phyloP scores from a whole-genome alignment of 2,113 vertebrate genomes.

The Turdus rufiventris region DNA sequence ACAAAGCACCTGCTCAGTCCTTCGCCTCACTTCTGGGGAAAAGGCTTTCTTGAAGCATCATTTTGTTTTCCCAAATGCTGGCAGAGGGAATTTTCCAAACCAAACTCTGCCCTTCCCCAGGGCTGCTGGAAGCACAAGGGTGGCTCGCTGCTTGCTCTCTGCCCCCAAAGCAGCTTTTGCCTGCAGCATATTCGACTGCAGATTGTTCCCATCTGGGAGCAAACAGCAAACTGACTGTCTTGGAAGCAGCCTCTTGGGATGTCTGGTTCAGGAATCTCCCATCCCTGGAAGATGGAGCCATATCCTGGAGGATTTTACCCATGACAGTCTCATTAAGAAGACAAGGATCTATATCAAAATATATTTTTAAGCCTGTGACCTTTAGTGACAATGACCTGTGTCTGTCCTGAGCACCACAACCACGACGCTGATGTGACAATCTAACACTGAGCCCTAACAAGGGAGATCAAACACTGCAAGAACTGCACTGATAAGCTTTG shows the following conservation, averaged over 20 bases:
- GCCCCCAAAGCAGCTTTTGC: not conserved
- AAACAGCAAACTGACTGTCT: not conserved
- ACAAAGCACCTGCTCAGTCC: not conserved
- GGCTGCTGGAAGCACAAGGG: not conserved
- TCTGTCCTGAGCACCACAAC: not conserved
- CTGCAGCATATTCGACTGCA: not conserved
- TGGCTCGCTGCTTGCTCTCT: not conserved
- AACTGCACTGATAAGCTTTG: not conserved
- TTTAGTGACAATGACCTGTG: not conserved
- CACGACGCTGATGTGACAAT: accelerated
- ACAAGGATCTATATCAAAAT: not conserved
- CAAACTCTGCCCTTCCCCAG: not conserved
- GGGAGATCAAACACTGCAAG: not conserved
- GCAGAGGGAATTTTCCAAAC: not conserved
- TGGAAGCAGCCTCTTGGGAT: not conserved
- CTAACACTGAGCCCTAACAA: not conserved
- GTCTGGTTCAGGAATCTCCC: not conserved
- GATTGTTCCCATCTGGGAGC: not conserved
- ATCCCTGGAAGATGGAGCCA: not conserved
- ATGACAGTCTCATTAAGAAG: not conserved
- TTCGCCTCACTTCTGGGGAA: not conserved
- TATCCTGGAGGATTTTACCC: not conserved
- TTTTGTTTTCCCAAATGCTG: not conserved
- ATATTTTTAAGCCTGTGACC: not conserved
- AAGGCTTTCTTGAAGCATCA: not conserved